Conservation (phyloP, 2,797 vertebrate genomes). For the Typhlichthys subterraneus region DNA sequence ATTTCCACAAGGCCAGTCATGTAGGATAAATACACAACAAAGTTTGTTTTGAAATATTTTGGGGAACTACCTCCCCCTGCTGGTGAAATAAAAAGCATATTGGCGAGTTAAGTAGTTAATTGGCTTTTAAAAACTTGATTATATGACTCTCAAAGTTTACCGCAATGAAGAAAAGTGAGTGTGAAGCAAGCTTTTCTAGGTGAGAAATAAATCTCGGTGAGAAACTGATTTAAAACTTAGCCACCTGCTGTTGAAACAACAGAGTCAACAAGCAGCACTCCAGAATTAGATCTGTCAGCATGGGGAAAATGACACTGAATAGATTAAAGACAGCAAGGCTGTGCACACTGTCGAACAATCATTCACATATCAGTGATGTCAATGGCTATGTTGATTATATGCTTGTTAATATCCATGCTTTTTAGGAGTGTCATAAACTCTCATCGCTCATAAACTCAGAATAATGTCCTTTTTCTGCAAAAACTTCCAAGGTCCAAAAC, state of each 20-base stretch:
- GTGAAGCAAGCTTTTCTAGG: slow-evolving; percentile 37
- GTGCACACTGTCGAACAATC: background rate
- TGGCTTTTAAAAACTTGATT: background rate
- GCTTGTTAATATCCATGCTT: slow-evolving; percentile 15
- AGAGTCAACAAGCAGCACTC: slow-evolving; percentile 45
- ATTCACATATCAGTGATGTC: slow-evolving; percentile 26
- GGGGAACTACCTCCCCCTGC: too few relatives aligned
- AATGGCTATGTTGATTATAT: background rate
- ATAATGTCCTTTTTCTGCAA: too few relatives aligned
- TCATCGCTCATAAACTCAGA: slow-evolving; percentile 3
- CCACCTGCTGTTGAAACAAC: slow-evolving; percentile 52
- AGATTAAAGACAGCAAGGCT: slow-evolving; percentile 29
- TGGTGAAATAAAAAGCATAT: too few relatives aligned
- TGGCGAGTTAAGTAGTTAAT: background rate
- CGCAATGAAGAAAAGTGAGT: slow-evolving; percentile 20
- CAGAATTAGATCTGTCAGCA: slow-evolving; percentile 53
- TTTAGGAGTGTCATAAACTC: slow-evolving; percentile 12
- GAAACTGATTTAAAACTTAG: slow-evolving; percentile 28
- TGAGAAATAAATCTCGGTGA: slow-evolving; percentile 41
- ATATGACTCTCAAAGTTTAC: slow-evolving; percentile 19
- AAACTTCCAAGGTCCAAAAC: too few relatives aligned
- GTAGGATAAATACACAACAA: too few relatives aligned
- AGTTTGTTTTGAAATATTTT: too few relatives aligned
- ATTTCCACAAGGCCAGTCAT: too few relatives aligned
- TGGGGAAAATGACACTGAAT: slow-evolving; percentile 50